Evolutionary conservation across 2,113 vertebrate genomes (phyloP).

Genomic region (Epinephelus moara): DNA sequence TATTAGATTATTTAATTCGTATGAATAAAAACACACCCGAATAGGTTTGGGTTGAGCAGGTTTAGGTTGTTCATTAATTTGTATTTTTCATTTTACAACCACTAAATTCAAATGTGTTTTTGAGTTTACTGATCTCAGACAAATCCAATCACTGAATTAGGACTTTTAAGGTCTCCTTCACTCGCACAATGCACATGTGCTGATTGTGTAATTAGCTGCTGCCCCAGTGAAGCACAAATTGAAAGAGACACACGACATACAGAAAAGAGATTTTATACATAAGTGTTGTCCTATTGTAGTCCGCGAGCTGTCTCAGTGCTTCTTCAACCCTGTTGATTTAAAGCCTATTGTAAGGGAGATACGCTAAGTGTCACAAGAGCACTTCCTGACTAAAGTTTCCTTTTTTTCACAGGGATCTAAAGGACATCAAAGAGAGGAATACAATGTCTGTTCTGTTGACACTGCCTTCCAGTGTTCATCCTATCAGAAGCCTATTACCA

Average conservation of each 20-base stretch:
- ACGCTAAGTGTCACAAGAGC: background rate
- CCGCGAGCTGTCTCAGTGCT: background rate
- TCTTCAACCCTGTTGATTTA: background rate
- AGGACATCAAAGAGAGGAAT: conserved; percentile 66
- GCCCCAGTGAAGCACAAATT: background rate
- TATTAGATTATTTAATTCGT: background rate
- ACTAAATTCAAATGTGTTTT: background rate
- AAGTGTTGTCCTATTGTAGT: background rate
- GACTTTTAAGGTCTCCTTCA: background rate
- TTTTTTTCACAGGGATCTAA: conserved; percentile 65
- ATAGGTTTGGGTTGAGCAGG: background rate
- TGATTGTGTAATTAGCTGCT: conserved; percentile 30
- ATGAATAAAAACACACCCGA: background rate
- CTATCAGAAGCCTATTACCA: conserved; percentile 61
- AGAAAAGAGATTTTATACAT: background rate
- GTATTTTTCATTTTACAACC: background rate
- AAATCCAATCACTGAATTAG: conserved; percentile 14
- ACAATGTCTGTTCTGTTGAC: conserved; percentile 82
- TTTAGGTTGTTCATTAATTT: background rate
- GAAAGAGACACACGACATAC: background rate
- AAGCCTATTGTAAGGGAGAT: background rate
- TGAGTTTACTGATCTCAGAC: background rate
- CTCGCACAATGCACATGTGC: background rate
- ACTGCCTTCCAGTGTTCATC: conserved; percentile 70
- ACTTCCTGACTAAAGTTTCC: conserved; percentile 34